Base-by-base conservation (phyloP, 1,140 invertebrate species). In the Ridgeia piscesae region DNA sequence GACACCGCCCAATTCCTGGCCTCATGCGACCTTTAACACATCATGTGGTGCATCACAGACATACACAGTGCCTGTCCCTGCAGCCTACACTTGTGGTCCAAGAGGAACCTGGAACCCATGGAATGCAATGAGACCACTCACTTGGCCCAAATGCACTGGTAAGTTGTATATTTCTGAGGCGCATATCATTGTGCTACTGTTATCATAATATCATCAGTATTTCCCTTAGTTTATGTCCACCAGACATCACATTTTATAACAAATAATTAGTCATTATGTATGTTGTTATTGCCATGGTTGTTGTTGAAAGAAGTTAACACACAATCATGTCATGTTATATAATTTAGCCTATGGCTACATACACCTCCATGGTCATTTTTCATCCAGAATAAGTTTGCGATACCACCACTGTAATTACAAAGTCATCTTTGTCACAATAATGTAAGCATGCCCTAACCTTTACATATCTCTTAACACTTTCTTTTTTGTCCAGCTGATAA, bases 71-170 rank as follows among this genome's bases (percentile, higher is more conserved):
- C 92, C 92, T 33, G n/a, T 34, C 0, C 92, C 92, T n/a, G 88
- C 58, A 31, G 58, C 88, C 48, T 92, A 88, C 88, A 92, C 77
- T 34, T 92, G 92, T 92, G 92, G 92, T n/a, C 92, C 92, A 11
- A 34, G 27, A 1, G 92, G 92, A 34, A 88, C 50, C 14, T 92
- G 58, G 33, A 92, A 92, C 34, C 31, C 34, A 17, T 90, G 89
- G 89, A 21, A 90, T 34, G 58, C 58, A 77, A 4, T 77, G 8
- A 77, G 58, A 77, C 58, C 58, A 77, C 27, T 77, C 58, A 21
- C 58, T 8, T 77, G 58, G 58, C 58, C 58, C 27, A 77, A 1
- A 77, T 77, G 58, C 58, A 77, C 58, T 21, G 58, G 58, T 77
- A 21, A 77, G 58, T 77, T 77, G 27, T 77, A 2, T 8, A 21